Base-by-base conservation (phyloP, 2,113 vertebrate species). In the Bujurquina vittata region DNA sequence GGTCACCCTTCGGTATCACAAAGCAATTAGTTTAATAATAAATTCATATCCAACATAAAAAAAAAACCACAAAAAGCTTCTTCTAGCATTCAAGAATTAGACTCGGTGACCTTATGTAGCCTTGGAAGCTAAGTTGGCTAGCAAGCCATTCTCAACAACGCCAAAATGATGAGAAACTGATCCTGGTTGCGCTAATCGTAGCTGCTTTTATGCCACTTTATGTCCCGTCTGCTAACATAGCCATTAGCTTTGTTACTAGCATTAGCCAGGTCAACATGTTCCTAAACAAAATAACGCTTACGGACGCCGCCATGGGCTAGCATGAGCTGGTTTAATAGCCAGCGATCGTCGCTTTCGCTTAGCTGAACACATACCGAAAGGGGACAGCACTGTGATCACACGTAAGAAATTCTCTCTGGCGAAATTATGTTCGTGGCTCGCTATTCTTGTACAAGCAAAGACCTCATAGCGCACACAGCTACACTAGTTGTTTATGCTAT, bases 401-500 rank as follows among this genome's bases (percentile, higher is more conserved):
- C 55, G n/a, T 17, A 18, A 1, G 8, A 49, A 18, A 37, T 43
- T 35, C 35, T 61, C n/a, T 69, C 10, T 31, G 63, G 40, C 60
- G 29, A 78, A 61, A 72, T 61, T 72, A 14, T 75, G 43, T 76
- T 10, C 46, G 4, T 74, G n/a, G 46, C 15, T 33, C 56, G 58
- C 29, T 76, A 58, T 31, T 75, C 59, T 9, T 60, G 12, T 2
- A 57, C n/a, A 43, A 23, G 59, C 29, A 75, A 60, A 80, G 11
- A 63, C 20, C 83, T 73, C 26, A 11, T 8, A 72, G 46, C n/a
- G 74, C 59, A 49, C 17, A 62, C 40, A 49, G 56, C 60, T 31
- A 76, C 26, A 69, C 26, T 89, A 87, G 63, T 79, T 83, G 65
- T 79, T 88, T 83, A 67, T 83, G 88, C 92, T 85, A 81, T 62